These are phyloP conservation scores for Heteropelma amictum DNA, from an alignment of 2,888 invertebrate genomes.

Conservation along the genomic window DNA sequence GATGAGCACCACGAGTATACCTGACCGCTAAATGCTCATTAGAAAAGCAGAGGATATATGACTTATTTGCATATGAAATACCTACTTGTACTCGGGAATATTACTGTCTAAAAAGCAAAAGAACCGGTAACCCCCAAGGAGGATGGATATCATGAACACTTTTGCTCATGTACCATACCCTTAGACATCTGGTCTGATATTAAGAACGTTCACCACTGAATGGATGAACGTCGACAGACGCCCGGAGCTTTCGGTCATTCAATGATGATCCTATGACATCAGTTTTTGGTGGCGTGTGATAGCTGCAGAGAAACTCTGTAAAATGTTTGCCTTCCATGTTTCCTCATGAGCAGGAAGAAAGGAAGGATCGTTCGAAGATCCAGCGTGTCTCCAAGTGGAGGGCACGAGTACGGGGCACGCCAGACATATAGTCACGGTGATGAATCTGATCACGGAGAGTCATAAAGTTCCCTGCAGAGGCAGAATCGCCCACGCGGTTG, in stretches of 20 bases:
- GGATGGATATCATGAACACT: too few relatives aligned
- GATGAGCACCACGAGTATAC: neutral
- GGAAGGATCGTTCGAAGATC: constrained; percentile 51
- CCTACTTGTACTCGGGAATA: too few relatives aligned
- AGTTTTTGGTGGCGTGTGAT: neutral
- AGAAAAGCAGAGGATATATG: neutral
- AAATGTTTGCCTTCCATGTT: neutral
- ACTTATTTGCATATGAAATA: too few relatives aligned
- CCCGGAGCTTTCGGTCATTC: neutral
- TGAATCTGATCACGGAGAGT: constrained; percentile 75
- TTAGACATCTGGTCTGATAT: neutral
- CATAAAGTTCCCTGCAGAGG: constrained; percentile 64
- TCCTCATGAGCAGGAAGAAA: constrained; percentile 39
- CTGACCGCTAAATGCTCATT: neutral
- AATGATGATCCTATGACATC: neutral
- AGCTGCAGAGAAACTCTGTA: too few relatives aligned
- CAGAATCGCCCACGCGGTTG: constrained; percentile 66
- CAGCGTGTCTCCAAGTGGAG: constrained; percentile 13
- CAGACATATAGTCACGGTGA: constrained; percentile 64
- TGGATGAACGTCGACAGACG: neutral
- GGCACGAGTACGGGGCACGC: constrained; percentile 39
- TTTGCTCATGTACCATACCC: neutral
- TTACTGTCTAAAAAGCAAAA: too few relatives aligned
- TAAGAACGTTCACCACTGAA: too few relatives aligned
- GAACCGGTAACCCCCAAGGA: too few relatives aligned